A percentile compares a stretch with the other conserved stretches of the same genome.
Conservation (phyloP, 1,140 invertebrate genomes). For the Solenopsis invicta region DNA sequence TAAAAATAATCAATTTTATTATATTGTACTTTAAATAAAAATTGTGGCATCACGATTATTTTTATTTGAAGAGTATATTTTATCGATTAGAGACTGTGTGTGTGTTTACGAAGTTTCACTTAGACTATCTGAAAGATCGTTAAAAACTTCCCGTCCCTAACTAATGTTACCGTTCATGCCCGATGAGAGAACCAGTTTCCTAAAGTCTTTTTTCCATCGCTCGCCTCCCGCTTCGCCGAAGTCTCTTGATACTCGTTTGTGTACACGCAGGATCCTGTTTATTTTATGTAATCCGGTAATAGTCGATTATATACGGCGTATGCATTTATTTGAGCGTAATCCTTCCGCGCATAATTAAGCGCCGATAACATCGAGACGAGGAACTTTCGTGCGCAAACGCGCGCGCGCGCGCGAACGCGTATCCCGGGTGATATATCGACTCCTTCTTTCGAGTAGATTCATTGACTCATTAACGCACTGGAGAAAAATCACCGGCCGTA, state of each 20-base stretch:
- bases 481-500: constrained; percentile 75
- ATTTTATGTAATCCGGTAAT: constrained; percentile 50
- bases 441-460: constrained; percentile 72
- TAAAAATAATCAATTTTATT: background rate
- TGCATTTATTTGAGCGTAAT: constrained; percentile 44
- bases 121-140: background rate
- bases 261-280: constrained; percentile 41
- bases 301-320: constrained; percentile 46
- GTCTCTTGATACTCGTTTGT: background rate
- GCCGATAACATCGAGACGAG: constrained; percentile 56
- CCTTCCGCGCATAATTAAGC: constrained; percentile 50
- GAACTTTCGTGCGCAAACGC: constrained; percentile 60
- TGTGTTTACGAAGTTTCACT: background rate
- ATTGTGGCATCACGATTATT: background rate
- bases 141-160: background rate
- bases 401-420: background rate
- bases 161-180: background rate
- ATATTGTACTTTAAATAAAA: background rate
- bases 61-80: background rate
- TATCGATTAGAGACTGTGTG: background rate
- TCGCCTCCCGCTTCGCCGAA: background rate
- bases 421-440: constrained; percentile 73
- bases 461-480: constrained; percentile 75
- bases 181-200: constrained; percentile 28
- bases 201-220: background rate